Conservation (phyloP, 2,113 vertebrate species). For the Bubo blakistoni region DNA sequence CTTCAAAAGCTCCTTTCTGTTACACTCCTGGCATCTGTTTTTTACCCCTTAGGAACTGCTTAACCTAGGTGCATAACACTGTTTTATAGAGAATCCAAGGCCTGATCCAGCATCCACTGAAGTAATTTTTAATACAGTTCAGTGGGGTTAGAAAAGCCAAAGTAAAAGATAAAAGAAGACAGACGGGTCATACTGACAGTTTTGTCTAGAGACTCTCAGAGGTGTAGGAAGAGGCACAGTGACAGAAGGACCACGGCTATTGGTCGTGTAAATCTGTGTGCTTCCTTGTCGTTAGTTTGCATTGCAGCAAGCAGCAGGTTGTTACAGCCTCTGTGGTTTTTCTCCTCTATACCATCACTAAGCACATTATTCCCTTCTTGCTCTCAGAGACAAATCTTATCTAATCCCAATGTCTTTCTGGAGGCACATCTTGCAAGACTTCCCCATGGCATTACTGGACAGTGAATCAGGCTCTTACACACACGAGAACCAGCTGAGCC, state of each 20-base stretch:
- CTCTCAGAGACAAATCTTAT: neutral
- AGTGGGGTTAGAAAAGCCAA: neutral
- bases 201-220: neutral
- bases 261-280: rapidly evolving
- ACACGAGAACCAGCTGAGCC: neutral
- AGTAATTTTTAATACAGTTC: neutral
- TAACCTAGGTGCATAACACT: slow-evolving; percentile 11
- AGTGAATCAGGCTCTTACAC: neutral
- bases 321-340: neutral
- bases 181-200: neutral
- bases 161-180: neutral
- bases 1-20: slow-evolving; percentile 29
- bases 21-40: slow-evolving; percentile 34
- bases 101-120: neutral
- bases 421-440: neutral
- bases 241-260: neutral
- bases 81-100: neutral
- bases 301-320: neutral
- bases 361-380: neutral
- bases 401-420: neutral
- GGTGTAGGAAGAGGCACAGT: neutral
- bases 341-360: neutral
- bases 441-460: neutral
- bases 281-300: neutral
- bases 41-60: neutral